Evolutionary conservation across 2,113 vertebrate genomes (phyloP).

Genomic region (Merops nubicus): DNA sequence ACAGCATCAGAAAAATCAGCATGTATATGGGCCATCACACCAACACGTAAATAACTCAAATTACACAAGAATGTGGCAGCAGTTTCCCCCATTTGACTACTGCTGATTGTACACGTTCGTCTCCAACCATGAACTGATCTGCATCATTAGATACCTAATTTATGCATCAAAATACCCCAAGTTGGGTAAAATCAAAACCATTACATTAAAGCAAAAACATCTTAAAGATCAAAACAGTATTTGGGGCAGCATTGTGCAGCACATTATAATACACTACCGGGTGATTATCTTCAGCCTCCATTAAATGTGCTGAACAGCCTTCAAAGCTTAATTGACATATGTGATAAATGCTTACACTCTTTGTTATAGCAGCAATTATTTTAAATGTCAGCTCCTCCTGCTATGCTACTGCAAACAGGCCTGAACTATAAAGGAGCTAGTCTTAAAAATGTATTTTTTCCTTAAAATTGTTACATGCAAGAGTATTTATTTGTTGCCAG

Average conservation of each 20-base stretch:
- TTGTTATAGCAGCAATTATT: constrained; percentile 37
- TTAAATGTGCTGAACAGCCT: background rate
- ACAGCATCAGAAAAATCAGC: background rate
- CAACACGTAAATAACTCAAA: background rate
- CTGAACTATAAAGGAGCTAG: background rate
- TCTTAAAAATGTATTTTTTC: constrained; percentile 16
- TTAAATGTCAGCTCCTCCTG: constrained; percentile 39
- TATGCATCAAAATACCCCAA: background rate
- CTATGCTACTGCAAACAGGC: background rate
- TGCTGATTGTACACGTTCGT: background rate
- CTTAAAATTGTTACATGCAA: background rate
- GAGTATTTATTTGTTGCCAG: background rate
- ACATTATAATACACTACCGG: background rate
- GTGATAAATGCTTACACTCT: constrained; percentile 4
- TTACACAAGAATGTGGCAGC: background rate
- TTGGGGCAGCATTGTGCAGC: background rate
- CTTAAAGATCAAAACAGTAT: background rate
- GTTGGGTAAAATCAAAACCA: background rate
- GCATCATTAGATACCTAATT: background rate
- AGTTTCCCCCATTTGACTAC: background rate
- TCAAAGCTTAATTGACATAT: constrained; percentile 19
- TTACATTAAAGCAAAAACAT: background rate
- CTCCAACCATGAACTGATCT: background rate
- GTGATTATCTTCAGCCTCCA: constrained; percentile 8
- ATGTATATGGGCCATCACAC: background rate